A percentile compares a stretch with the other conserved stretches of the same genome.
Conservation (phyloP, 2,797 vertebrate genomes). For the Notolepis coatsorum region DNA sequence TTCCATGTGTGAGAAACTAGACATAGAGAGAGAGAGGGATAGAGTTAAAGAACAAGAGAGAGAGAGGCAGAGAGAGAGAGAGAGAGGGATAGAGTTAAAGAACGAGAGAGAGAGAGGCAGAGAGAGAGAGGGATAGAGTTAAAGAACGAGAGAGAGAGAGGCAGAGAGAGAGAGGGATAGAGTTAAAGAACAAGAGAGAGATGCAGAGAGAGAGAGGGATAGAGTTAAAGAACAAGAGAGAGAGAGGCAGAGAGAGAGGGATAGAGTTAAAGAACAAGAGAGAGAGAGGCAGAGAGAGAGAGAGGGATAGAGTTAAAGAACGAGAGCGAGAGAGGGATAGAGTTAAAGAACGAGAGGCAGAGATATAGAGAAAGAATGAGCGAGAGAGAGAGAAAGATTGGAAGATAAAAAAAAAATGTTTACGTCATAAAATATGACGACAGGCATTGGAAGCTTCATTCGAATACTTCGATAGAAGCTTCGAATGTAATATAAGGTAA, state of each 20-base stretch:
- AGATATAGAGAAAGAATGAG: too few species aligned
- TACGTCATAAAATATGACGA: too few species aligned
- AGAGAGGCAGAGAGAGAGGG: neutral
- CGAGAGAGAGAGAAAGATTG: too few species aligned
- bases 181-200: neutral
- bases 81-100: neutral
- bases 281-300: constrained; percentile 1
- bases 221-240: neutral
- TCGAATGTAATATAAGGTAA: too few species aligned
- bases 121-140: neutral
- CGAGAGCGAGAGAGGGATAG: too few species aligned
- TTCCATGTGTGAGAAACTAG: too few species aligned
- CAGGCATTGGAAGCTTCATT: too few species aligned
- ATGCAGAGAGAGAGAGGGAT: neutral
- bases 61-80: neutral
- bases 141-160: neutral
- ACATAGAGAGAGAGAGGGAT: neutral
- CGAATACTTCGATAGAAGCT: too few species aligned
- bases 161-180: neutral
- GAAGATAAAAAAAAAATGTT: too few species aligned
- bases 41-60: neutral
- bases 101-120: neutral
- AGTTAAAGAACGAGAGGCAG: too few species aligned
- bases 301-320: neutral
- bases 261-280: neutral